Percentiles rank a stretch among this genome's conserved stretches.
Conservation (phyloP, 92 coral and sea anemone genomes). For the Desmophyllum pertusum region DNA sequence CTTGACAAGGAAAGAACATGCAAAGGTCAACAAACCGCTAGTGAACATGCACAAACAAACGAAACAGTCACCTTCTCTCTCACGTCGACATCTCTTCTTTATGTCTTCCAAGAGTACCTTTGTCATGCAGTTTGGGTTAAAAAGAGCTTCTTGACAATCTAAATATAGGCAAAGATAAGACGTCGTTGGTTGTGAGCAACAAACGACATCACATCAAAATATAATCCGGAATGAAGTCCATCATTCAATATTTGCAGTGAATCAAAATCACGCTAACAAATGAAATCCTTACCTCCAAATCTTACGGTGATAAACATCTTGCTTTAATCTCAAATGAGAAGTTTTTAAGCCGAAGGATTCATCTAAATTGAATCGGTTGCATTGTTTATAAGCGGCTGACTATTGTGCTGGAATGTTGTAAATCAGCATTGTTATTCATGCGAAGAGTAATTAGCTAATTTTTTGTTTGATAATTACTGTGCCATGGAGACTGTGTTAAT, state of each 20-base stretch:
- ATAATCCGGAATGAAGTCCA: background rate
- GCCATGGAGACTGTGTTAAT: conserved; percentile 19
- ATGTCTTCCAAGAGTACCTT: conserved; percentile 90
- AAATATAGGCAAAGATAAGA: background rate
- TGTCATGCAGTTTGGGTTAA: conserved; percentile 92
- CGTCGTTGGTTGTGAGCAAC: background rate
- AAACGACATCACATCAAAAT: background rate
- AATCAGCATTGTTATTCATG: conserved; percentile 10
- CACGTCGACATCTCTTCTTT: conserved; percentile 82
- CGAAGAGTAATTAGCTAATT: conserved; percentile 18
- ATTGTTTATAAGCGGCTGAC: background rate
- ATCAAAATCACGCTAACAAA: background rate
- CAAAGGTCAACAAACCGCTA: background rate
- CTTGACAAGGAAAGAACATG: background rate
- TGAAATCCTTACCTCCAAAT: conserved; percentile 83
- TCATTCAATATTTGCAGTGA: background rate
- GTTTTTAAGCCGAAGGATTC: background rate
- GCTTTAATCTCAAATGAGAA: background rate
- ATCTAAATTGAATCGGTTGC: background rate
- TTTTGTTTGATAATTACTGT: conserved; percentile 29
- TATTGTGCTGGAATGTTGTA: conserved; percentile 23
- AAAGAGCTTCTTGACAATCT: conserved; percentile 87
- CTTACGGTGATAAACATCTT: conserved; percentile 91
- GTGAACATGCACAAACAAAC: conserved; percentile 3
- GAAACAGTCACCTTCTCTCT: conserved; percentile 66